Percentiles rank a stretch among this genome's conserved stretches.
These are phyloP conservation scores for Spilogale gracilis DNA, from an alignment of 2,113 vertebrate genomes.

Conservation along the genomic window DNA sequence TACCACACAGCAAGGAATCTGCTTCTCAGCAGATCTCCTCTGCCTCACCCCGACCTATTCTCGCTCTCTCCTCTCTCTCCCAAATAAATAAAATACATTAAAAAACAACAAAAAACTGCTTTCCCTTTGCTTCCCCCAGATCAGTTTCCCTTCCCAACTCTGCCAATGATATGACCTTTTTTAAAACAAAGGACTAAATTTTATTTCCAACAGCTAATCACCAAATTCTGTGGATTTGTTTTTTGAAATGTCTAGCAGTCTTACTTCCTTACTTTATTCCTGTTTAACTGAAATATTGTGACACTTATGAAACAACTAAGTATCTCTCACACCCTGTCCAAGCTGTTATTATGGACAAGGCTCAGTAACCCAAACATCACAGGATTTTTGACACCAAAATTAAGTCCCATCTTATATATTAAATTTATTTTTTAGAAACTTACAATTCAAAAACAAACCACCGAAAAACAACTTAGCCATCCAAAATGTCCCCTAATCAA, in stretches of 20 bases:
- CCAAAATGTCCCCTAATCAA: background rate
- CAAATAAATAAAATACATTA: background rate
- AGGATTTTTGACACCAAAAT: constrained; percentile 24
- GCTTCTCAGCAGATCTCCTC: background rate
- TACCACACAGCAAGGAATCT: background rate
- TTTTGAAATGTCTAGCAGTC: background rate
- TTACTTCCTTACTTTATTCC: constrained; percentile 31
- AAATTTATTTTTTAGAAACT: background rate
- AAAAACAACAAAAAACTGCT: background rate
- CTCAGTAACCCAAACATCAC: background rate
- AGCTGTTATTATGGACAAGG: background rate
- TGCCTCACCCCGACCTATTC: too few relatives aligned
- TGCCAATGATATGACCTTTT: background rate
- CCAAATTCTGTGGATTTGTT: background rate
- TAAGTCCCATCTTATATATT: background rate
- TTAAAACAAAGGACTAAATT: constrained; percentile 15
- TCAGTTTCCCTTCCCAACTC: constrained; percentile 33
- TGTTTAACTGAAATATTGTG: background rate
- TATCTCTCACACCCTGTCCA: background rate
- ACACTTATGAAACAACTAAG: background rate
- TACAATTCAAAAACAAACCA: background rate
- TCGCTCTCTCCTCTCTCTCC: background rate
- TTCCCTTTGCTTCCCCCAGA: background rate
- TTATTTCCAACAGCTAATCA: background rate
- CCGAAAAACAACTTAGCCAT: background rate